Conservation (phyloP, 92 coral and sea anemone species). For the Epizoanthus ramosus region DNA sequence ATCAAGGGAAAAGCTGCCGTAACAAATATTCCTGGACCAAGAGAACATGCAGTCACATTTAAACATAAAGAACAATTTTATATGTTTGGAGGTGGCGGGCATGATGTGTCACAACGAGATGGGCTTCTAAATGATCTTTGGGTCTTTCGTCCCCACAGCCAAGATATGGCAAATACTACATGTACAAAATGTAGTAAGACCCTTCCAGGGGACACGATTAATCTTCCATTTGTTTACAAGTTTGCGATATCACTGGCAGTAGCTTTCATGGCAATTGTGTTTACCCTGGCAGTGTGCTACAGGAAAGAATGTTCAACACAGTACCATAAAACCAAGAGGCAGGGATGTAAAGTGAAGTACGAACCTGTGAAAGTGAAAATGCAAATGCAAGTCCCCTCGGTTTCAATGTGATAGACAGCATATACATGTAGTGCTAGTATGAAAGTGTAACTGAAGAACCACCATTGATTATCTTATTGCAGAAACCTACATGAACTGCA, state of each 20-base stretch:
- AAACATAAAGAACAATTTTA: slow-evolving; percentile 50
- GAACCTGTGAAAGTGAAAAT: slow-evolving; percentile 76
- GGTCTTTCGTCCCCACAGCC: slow-evolving; percentile 46
- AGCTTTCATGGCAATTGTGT: slow-evolving; percentile 67
- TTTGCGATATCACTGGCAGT: slow-evolving; percentile 77
- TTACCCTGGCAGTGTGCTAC: slow-evolving; percentile 72
- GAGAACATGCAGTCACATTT: slow-evolving; percentile 63
- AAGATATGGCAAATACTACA: slow-evolving; percentile 25
- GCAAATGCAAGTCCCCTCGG: slow-evolving; percentile 68
- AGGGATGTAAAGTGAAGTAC: slow-evolving; percentile 72
- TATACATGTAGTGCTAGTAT: too few species aligned
- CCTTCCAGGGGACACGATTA: slow-evolving; percentile 88
- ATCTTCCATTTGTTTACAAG: slow-evolving; percentile 74
- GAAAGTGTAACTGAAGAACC: too few species aligned
- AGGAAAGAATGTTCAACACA: slow-evolving; percentile 77
- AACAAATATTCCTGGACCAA: slow-evolving; percentile 78
- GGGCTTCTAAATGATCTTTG: slow-evolving; percentile 80
- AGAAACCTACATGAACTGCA: too few species aligned
- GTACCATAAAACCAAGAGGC: slow-evolving; percentile 57
- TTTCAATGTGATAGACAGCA: too few species aligned
- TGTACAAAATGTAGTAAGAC: neutral
- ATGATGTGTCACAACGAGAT: slow-evolving; percentile 53
- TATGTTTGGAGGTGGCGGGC: slow-evolving; percentile 84
- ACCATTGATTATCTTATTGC: too few species aligned
- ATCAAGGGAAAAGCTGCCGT: slow-evolving; percentile 47